Evolutionary conservation across 2,888 invertebrate species (phyloP).

Genomic region (Silvanus unidentatus): DNA sequence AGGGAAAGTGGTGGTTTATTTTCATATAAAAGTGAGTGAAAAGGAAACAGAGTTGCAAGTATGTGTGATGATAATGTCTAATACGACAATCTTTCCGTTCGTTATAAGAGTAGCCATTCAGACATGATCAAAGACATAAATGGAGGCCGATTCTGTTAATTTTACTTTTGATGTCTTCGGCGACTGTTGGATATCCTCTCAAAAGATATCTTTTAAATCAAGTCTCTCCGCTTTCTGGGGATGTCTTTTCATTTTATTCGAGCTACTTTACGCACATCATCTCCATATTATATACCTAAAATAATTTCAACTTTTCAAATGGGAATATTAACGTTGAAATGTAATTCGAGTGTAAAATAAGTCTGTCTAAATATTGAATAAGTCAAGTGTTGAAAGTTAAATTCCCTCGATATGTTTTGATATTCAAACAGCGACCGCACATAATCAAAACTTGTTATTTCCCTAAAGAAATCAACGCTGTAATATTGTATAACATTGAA

Average conservation of each 20-base stretch:
- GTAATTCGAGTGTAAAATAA: slow-evolving; percentile 22
- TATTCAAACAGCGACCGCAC: slow-evolving; percentile 35
- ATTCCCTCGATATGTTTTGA: slow-evolving; percentile 35
- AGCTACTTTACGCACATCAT: too few relatives aligned
- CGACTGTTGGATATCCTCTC: slow-evolving; percentile 31
- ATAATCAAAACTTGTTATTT: slow-evolving; percentile 47
- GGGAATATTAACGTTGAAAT: too few relatives aligned
- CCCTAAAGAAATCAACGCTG: slow-evolving; percentile 44
- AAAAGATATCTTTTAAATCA: slow-evolving; percentile 26
- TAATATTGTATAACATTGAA: slow-evolving; percentile 12
- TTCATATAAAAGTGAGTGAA: too few relatives aligned
- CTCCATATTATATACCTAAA: too few relatives aligned
- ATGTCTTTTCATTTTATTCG: too few relatives aligned
- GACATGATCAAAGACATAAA: slow-evolving; percentile 41
- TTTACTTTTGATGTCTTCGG: slow-evolving; percentile 41
- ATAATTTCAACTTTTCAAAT: too few relatives aligned
- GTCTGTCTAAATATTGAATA: slow-evolving; percentile 36
- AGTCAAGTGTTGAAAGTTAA: slow-evolving; percentile 36
- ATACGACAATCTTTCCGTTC: background rate
- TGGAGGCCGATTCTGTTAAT: slow-evolving; percentile 42
- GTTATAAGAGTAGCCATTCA: slow-evolving; percentile 26
- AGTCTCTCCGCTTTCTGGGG: too few relatives aligned
- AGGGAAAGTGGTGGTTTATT: too few relatives aligned
- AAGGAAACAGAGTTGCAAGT: too few relatives aligned
- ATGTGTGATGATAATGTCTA: too few relatives aligned